Conservation (phyloP, 2,888 invertebrate species). For the Pycnomerus fuliginosus region DNA sequence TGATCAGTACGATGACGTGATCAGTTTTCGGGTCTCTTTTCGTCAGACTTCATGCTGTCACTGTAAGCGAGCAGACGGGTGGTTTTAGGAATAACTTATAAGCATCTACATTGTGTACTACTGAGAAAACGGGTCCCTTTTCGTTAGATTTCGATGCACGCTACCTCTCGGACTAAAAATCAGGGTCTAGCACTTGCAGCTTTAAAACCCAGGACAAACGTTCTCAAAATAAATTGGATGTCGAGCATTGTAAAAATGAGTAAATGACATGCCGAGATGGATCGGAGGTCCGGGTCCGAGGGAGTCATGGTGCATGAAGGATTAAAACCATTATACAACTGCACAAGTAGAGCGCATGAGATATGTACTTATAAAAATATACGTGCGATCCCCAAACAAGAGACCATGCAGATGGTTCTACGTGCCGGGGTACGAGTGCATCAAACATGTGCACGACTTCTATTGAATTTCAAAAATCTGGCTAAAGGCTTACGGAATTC, state of each 20-base stretch:
- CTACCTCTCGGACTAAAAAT: too few relatives aligned
- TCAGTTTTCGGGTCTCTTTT: too few relatives aligned
- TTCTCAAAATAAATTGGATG: too few relatives aligned
- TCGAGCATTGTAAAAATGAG: conserved; percentile 1
- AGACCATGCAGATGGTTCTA: conserved; percentile 47
- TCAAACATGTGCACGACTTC: conserved; percentile 45
- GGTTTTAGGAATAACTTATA: too few relatives aligned
- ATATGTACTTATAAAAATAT: conserved; percentile 11
- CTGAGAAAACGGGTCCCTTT: too few relatives aligned
- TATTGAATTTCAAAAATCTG: conserved; percentile 30
- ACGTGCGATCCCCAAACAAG: conserved; percentile 45
- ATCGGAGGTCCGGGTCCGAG: conserved; percentile 27
- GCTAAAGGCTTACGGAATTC: conserved; percentile 29
- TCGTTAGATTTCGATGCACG: too few relatives aligned
- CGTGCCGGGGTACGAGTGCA: conserved; percentile 46
- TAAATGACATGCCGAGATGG: conserved; percentile 24
- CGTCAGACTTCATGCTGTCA: too few relatives aligned
- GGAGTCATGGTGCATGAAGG: conserved; percentile 23
- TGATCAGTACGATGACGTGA: too few relatives aligned
- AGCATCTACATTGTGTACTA: too few relatives aligned
- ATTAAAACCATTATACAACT: background rate
- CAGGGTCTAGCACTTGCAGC: too few relatives aligned
- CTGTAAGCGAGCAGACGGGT: too few relatives aligned
- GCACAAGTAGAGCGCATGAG: conserved; percentile 23
- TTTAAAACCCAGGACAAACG: too few relatives aligned